Evolutionary conservation across 2,888 invertebrate genomes (phyloP).

Genomic region (Octodonta nipae): DNA sequence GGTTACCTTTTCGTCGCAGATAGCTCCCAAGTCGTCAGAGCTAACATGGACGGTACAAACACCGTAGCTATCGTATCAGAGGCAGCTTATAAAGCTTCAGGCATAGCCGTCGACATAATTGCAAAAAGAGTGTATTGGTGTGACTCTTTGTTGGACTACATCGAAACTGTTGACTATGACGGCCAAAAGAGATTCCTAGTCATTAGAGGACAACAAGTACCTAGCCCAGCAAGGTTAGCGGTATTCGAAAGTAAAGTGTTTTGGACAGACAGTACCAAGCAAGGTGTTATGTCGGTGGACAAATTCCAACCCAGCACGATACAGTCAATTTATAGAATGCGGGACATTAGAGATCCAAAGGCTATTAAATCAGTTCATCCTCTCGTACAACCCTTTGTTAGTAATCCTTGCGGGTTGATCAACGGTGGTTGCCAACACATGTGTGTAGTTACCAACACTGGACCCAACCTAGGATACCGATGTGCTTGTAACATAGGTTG

Average conservation of each 20-base stretch:
- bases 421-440: constrained; percentile 87
- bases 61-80: constrained; percentile 73
- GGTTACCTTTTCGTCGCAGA: constrained; percentile 83
- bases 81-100: constrained; percentile 87
- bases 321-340: constrained; percentile 64
- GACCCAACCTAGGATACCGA: constrained; percentile 64
- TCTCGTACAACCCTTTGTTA: constrained; percentile 55
- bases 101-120: constrained; percentile 82
- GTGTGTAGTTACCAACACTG: constrained; percentile 73
- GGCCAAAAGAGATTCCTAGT: constrained; percentile 71
- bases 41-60: constrained; percentile 89
- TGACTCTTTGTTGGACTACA: constrained; percentile 86
- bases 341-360: constrained; percentile 68
- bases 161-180: constrained; percentile 89
- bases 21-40: constrained; percentile 67
- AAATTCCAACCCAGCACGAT: constrained; percentile 54
- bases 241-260: constrained; percentile 76
- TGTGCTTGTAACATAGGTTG: constrained; percentile 88
- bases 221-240: constrained; percentile 70
- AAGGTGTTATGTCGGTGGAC: constrained; percentile 67
- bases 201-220: constrained; percentile 69
- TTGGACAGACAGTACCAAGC: constrained; percentile 83
- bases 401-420: constrained; percentile 69
- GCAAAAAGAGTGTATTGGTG: constrained; percentile 90
- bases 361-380: constrained; percentile 72